Percentiles rank a stretch among this genome's conserved stretches.
Evolutionary conservation across 2,888 invertebrate species (phyloP).

Genomic region (Sminthurides aquaticus): DNA sequence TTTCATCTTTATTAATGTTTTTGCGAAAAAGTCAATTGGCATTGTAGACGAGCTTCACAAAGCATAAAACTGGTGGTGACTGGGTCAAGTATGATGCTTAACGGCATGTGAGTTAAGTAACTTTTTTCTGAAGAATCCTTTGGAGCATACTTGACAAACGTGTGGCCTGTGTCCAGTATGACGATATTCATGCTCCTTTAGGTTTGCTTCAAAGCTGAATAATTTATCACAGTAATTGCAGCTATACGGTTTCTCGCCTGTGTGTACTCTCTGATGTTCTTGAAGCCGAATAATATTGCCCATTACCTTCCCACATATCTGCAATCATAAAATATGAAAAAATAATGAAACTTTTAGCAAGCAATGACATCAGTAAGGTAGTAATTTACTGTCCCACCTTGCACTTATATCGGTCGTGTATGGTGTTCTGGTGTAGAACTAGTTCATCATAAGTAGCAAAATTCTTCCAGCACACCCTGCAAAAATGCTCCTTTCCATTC

Average conservation of each 20-base stretch:
- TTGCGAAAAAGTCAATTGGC: too few species aligned
- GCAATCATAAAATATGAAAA: background rate
- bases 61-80: conserved; percentile 15
- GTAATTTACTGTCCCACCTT: conserved; percentile 4
- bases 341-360: conserved; percentile 1
- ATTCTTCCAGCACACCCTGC: conserved; percentile 15
- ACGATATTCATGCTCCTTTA: conserved; percentile 12
- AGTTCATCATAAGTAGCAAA: conserved; percentile 1
- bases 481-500: conserved; percentile 5
- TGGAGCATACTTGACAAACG: background rate
- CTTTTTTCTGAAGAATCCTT: conserved; percentile 11
- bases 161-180: conserved; percentile 10
- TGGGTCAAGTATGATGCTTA: conserved; percentile 1
- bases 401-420: conserved; percentile 5
- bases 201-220: conserved; percentile 11
- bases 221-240: conserved; percentile 9
- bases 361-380: background rate
- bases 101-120: background rate
- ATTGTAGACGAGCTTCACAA: too few species aligned
- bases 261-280: conserved; percentile 7
- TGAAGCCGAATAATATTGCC: background rate
- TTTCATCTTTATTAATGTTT: too few species aligned
- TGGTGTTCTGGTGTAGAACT: background rate
- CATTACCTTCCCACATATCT: conserved; percentile 8
- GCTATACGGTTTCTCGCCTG: conserved; percentile 12